Evolutionary conservation across 2,113 vertebrate genomes (phyloP), one percentile per base, ranked within the genome.

Genomic region (Canis aureus): DNA sequence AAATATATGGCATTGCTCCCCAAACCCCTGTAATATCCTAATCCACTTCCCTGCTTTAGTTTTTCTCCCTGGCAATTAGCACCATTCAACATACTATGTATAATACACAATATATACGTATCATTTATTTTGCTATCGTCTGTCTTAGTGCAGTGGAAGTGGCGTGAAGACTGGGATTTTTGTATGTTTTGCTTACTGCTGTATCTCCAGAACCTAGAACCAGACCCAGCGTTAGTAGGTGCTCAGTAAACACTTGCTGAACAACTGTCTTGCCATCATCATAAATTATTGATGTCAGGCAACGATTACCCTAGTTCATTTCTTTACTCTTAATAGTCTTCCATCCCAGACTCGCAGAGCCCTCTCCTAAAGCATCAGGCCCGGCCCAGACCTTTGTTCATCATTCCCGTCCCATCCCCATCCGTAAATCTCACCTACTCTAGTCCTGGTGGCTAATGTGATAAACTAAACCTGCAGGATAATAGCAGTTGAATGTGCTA

Each of bases 101-200:
- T 9, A 35, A 35, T 35, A 59, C 53, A 57, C 32, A 59, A 3
- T 49, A 6, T 49, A 25, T 29, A 19, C 0, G 0, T 11, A 53
- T 91, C 84, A 74, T 7, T 69, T 92, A 2, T 76, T 35, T 91
- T 60, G 19, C 35, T 55, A n/a, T 53, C 16, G 23, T 78, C n/a
- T 78, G 2, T 53, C 55, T 55, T 17, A 13, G 25, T 66, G 23
- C 8, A 89, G 43, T 49, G 1, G 23, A 29, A 67, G 13, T n/a
- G 89, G n/a, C 16, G 1, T 15, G 32, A 93, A 29, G 59, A 62
- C 60, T 71, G 11, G 13, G 13, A 59, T 55, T 88, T 35, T 32
- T 67, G 4, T 79, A 20, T 35, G 1, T 32, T 62, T 49, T 51
- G 9, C 16, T 73, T 12, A 38, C 10, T 57, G 23, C n/a, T 76